A percentile compares a stretch with the other conserved stretches of the same genome.
phyloP scores from a whole-genome alignment of 37 sponge, comb jelly and placozoan genomes.

The Hormiphora californensis region DNA sequence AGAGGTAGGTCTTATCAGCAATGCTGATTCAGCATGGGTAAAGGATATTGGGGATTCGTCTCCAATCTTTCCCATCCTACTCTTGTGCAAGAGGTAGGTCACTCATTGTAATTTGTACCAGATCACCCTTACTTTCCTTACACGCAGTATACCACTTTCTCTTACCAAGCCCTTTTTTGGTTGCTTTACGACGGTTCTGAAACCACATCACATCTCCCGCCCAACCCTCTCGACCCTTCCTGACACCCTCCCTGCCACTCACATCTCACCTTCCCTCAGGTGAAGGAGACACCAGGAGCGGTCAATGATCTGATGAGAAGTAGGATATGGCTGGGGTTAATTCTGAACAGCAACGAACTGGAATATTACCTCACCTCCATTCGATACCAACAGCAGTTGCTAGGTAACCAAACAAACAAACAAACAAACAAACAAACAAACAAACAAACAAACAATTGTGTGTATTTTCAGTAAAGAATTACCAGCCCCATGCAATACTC shows the following conservation, averaged over 20 bases:
- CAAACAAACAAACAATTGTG: background rate
- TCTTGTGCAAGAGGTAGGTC: conserved; percentile 1
- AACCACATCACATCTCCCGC: too few species aligned
- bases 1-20: conserved; percentile 15
- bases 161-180: too few species aligned
- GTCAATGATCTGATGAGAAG: conserved; percentile 48
- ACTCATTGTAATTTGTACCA: too few species aligned
- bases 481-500: background rate
- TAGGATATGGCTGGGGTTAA: conserved; percentile 16
- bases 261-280: background rate
- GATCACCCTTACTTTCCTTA: too few species aligned
- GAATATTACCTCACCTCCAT: conserved; percentile 24
- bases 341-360: conserved; percentile 39
- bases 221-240: too few species aligned
- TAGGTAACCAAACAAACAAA: background rate
- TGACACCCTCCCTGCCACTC: background rate
- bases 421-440: background rate
- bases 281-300: conserved; percentile 1
- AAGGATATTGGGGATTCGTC: conserved; percentile 32
- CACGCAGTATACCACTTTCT: too few species aligned
- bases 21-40: too few species aligned
- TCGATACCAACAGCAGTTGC: background rate
- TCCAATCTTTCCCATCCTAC: conserved; percentile 23
- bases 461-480: background rate
- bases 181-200: too few species aligned